phyloP scores from a whole-genome alignment of 1,140 invertebrate species.

The Epicauta chinensis region DNA sequence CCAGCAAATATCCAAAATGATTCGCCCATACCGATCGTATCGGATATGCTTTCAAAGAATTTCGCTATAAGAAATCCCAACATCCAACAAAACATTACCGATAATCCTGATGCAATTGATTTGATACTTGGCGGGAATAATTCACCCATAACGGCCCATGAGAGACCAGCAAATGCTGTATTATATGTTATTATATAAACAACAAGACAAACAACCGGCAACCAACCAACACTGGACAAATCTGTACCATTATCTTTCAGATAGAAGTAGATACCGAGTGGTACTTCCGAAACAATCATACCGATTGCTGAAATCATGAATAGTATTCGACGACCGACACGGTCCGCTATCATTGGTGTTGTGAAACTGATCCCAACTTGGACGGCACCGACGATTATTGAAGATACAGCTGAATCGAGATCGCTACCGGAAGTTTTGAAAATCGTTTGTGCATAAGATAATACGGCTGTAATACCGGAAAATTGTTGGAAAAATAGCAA shows the following conservation, averaged over 20 bases:
- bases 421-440: constrained; percentile 55
- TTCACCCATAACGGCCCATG: too few species aligned
- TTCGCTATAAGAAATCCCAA: constrained; percentile 66
- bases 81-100: constrained; percentile 54
- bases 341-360: constrained; percentile 66
- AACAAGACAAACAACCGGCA: constrained; percentile 30
- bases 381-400: constrained; percentile 73
- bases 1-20: constrained; percentile 75
- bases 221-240: constrained; percentile 22
- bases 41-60: constrained; percentile 56
- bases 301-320: constrained; percentile 61
- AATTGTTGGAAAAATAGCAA: constrained; percentile 70
- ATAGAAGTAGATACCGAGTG: constrained; percentile 29
- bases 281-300: constrained; percentile 42
- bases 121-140: too few species aligned
- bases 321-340: constrained; percentile 62
- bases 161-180: too few species aligned
- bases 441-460: constrained; percentile 71
- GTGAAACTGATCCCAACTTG: constrained; percentile 59
- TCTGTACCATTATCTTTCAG: constrained; percentile 16
- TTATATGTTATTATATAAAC: too few species aligned
- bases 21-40: constrained; percentile 56
- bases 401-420: constrained; percentile 52
- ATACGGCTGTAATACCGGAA: constrained; percentile 74
- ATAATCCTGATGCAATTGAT: constrained; percentile 23